phyloP scores from a whole-genome alignment of 2,888 invertebrate genomes.

The Scaptomyza parva region DNA sequence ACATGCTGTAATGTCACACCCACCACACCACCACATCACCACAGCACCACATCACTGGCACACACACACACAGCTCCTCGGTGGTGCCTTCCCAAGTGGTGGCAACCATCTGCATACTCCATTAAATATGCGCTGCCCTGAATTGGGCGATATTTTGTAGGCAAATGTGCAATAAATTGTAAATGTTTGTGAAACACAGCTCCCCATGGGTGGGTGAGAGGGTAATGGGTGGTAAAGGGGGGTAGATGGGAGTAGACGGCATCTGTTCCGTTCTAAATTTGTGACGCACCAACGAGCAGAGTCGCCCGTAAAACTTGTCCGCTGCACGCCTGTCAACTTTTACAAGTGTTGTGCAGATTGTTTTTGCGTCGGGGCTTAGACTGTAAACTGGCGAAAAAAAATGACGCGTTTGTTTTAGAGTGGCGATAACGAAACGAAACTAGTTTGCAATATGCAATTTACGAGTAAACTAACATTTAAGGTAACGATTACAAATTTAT shows the following conservation, averaged over 20 bases:
- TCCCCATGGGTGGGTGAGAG: background rate
- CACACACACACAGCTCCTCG: too few species aligned
- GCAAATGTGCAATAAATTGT: constrained; percentile 81
- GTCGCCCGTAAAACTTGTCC: constrained; percentile 72
- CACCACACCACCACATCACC: constrained; percentile 52
- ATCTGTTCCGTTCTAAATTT: constrained; percentile 60
- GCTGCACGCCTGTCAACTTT: constrained; percentile 78
- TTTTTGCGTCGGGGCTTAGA: constrained; percentile 57
- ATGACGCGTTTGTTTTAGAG: constrained; percentile 55
- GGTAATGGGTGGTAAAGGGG: background rate
- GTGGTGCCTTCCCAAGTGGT: too few species aligned
- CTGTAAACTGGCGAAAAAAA: constrained; percentile 22
- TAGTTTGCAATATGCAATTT: constrained; percentile 65
- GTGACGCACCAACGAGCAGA: constrained; percentile 55
- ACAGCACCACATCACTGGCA: constrained; percentile 14
- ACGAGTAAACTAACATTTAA: constrained; percentile 11
- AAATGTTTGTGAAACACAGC: constrained; percentile 71
- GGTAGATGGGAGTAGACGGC: constrained; percentile 31
- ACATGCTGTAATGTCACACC: constrained; percentile 82
- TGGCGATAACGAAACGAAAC: constrained; percentile 66
- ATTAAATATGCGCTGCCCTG: constrained; percentile 63
- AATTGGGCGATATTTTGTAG: constrained; percentile 80
- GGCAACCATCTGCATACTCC: constrained; percentile 61
- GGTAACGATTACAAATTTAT: constrained; percentile 5
- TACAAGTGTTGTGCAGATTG: constrained; percentile 77